Evolutionary conservation across 2,113 vertebrate genomes (phyloP).

Genomic region (Narcine bancroftii): DNA sequence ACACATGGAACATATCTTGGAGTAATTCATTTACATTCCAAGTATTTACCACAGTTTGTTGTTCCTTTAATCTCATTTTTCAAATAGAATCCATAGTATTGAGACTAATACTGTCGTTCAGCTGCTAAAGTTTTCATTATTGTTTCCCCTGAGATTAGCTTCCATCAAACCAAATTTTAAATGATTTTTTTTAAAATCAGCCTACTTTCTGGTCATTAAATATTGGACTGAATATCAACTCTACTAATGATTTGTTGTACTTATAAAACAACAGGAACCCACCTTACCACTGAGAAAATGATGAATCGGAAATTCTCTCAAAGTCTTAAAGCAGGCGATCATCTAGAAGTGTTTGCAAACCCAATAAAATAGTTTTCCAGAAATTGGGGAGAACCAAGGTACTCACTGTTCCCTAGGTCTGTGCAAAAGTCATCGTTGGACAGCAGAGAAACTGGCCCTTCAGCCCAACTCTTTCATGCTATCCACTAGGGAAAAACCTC

Average conservation of each 20-base stretch:
- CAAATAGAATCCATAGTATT: neutral
- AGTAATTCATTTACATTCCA: slow-evolving; percentile 32
- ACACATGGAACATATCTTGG: slow-evolving; percentile 26
- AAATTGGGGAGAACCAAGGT: neutral
- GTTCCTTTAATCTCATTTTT: slow-evolving; percentile 25
- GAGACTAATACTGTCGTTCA: slow-evolving; percentile 2
- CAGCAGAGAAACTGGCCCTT: too few relatives aligned
- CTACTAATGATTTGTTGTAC: slow-evolving; percentile 5
- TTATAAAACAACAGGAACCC: slow-evolving; percentile 15
- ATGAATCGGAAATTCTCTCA: neutral
- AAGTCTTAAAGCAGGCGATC: neutral
- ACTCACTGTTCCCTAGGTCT: neutral
- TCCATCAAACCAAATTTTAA: slow-evolving; percentile 27
- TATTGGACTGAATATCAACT: slow-evolving; percentile 11
- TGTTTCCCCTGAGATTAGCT: slow-evolving; percentile 13
- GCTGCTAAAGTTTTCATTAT: slow-evolving; percentile 9
- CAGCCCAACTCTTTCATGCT: too few relatives aligned
- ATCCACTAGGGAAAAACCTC: neutral
- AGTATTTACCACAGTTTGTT: slow-evolving; percentile 24
- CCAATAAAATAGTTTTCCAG: neutral
- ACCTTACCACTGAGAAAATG: neutral
- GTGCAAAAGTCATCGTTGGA: neutral
- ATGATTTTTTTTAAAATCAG: neutral
- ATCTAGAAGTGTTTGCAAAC: neutral
- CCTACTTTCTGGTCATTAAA: neutral